phyloP scores from a whole-genome alignment of 2,113 vertebrate genomes.

The Zosterops borbonicus region DNA sequence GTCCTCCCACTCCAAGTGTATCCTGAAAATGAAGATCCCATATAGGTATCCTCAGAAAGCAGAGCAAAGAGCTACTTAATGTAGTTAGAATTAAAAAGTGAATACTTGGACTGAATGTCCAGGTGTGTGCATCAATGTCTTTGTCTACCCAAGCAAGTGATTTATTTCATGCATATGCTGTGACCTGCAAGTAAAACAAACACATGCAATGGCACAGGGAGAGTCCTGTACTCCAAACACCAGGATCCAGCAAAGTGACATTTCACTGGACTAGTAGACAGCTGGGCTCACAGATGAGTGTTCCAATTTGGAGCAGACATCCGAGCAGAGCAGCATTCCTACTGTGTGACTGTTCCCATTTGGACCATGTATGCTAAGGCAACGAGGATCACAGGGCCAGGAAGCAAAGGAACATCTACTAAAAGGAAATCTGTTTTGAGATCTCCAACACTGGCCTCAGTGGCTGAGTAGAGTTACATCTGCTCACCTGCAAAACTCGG shows the following conservation, averaged over 20 bases:
- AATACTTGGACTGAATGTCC: not conserved
- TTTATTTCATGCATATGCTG: not conserved
- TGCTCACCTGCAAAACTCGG: rapidly evolving
- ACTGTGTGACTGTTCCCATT: not conserved
- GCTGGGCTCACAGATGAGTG: not conserved
- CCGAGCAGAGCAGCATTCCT: not conserved
- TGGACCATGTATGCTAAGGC: not conserved
- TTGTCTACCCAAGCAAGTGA: not conserved
- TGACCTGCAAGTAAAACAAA: not conserved
- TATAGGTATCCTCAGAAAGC: not conserved
- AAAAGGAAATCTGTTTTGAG: not conserved
- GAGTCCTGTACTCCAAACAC: not conserved
- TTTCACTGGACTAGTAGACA: not conserved
- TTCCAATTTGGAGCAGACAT: not conserved
- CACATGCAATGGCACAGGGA: not conserved
- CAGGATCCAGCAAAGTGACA: not conserved
- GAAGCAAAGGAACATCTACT: not conserved
- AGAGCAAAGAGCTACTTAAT: not conserved
- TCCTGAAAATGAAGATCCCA: not conserved
- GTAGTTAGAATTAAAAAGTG: not conserved
- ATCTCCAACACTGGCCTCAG: not conserved
- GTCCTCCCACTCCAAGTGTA: rapidly evolving
- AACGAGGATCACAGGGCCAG: not conserved
- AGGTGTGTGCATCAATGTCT: not conserved
- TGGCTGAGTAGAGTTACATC: rapidly evolving